Conservation (phyloP, 2,113 vertebrate species). For the Pseudolaguvia tuberculata region DNA sequence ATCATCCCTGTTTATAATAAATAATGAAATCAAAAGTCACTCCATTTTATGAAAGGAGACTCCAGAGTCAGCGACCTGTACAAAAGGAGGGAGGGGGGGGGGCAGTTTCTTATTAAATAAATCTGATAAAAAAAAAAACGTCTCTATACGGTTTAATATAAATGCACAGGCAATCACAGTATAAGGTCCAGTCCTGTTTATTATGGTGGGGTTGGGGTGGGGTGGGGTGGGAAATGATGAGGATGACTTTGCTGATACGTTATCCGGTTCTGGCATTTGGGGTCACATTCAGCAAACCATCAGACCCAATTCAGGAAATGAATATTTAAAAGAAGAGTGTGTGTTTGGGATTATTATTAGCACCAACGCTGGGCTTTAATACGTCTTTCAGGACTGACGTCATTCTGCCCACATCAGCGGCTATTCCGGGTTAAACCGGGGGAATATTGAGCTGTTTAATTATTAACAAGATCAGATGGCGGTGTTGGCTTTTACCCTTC, state of each 20-base stretch:
- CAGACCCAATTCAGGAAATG: not conserved
- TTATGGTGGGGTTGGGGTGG: not conserved
- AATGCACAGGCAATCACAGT: not conserved
- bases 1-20: not conserved
- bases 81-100: too few species aligned
- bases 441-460: not conserved
- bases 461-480: not conserved
- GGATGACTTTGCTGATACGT: not conserved
- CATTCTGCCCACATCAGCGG: not conserved
- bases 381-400: conserved; percentile 6
- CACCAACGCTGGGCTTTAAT: not conserved
- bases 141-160: not conserved
- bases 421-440: not conserved
- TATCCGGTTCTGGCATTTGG: not conserved
- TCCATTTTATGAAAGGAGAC: not conserved
- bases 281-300: not conserved
- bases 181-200: not conserved
- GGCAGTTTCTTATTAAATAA: not conserved
- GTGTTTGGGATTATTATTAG: not conserved
- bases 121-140: not conserved
- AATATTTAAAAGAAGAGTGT: not conserved
- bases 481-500: conserved; percentile 1
- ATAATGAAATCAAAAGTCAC: not conserved
- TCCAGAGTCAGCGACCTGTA: not conserved
- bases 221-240: not conserved